Evolutionary conservation across 1,140 invertebrate species (phyloP).

Genomic region (Campodea augens): DNA sequence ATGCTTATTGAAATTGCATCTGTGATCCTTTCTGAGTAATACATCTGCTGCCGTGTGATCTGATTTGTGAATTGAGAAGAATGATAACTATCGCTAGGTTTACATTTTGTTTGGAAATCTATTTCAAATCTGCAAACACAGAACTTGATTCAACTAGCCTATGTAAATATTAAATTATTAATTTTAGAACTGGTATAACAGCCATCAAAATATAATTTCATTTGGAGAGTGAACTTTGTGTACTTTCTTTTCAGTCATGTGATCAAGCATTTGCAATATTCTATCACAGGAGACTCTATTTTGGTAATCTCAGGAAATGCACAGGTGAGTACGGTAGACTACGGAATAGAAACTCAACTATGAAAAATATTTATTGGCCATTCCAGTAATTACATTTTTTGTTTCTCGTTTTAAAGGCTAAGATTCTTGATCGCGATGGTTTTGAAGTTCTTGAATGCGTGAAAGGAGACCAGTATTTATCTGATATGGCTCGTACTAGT

Average conservation of each 20-base stretch:
- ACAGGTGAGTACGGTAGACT: slow-evolving; percentile 13
- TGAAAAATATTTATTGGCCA: neutral
- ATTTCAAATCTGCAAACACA: too few relatives aligned
- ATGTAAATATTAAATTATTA: too few relatives aligned
- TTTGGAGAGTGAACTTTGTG: too few relatives aligned
- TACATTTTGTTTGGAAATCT: too few relatives aligned
- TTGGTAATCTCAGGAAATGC: slow-evolving; percentile 75
- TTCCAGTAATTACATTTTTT: slow-evolving; percentile 1
- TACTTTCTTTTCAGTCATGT: slow-evolving; percentile 43
- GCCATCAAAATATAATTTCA: neutral
- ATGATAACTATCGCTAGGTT: too few relatives aligned
- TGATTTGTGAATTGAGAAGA: too few relatives aligned
- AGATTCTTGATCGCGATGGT: slow-evolving; percentile 88
- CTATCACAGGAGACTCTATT: slow-evolving; percentile 81
- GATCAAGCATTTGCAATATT: slow-evolving; percentile 78
- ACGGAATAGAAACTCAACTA: neutral
- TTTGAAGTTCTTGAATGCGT: slow-evolving; percentile 89
- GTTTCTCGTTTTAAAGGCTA: slow-evolving; percentile 34
- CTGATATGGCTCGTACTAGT: slow-evolving; percentile 84
- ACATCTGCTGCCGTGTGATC: too few relatives aligned
- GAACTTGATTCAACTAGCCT: too few relatives aligned
- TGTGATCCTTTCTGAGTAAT: too few relatives aligned
- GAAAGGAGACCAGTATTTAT: slow-evolving; percentile 91
- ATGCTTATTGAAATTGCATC: too few relatives aligned
- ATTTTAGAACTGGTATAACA: neutral